Evolutionary conservation across 2,113 vertebrate genomes (phyloP), one percentile per base, ranked within the genome.

Genomic region (Parotia lawesii): DNA sequence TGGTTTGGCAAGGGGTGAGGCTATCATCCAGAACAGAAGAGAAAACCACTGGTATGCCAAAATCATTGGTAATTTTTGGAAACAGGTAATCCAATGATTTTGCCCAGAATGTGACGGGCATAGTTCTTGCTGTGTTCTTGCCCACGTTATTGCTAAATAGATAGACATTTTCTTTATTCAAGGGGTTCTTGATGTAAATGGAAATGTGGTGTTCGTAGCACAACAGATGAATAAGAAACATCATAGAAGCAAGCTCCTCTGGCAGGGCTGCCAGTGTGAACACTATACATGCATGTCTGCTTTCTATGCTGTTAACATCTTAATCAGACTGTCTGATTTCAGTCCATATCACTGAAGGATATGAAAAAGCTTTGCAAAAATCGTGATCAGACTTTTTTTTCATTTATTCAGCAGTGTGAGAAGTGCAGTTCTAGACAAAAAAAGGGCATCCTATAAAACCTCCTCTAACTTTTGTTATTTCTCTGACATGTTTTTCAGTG

Each of bases 371-470:
- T 65, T 72, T 53, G 25, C 44, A 72, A 37, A 78, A 89, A 33
- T 12, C 40, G 6, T 50, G 50, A 25, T 72, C 17, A 56, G 60
- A 35, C 4, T 15, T 42, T 67, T 83, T 19, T 24, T 90, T 35
- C 7, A 15, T 82, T 23, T 10, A 33, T 66, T 74, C 10, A 48
- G 3, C 25, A 73, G 8, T 37, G 48, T 45, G 38, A 69, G 40
- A 18, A n/a, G 6, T 0, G 0, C 33, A 15, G 25, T 53, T 87
- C 20, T 48, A 57, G 31, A 4, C 7, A 51, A 23, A 69, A 31
- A 51, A 50, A 10, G 12, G 37, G 11, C 10, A n/a, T 31, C 7
- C 37, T 72, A 6, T 82, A 29, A 85, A 89, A 45, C 15, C 6
- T 56, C 5, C 24, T 85, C 22, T 44, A 10, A 60, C 22, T 75